Evolutionary conservation across 92 coral and sea anemone genomes (phyloP).

Genomic region (Zoanthus sansibaricus): DNA sequence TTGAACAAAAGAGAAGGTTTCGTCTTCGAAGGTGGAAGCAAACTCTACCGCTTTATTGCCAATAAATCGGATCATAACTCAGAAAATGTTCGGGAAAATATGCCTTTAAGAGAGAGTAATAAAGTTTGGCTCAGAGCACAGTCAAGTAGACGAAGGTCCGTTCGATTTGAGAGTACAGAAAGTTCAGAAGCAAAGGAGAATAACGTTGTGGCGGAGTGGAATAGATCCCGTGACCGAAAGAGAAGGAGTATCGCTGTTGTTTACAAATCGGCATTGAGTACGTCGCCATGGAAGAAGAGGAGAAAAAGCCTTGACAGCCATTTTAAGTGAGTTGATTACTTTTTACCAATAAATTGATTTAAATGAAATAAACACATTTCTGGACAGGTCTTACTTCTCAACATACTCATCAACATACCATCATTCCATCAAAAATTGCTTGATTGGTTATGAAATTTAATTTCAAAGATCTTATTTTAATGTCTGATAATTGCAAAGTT

Average conservation of each 20-base stretch:
- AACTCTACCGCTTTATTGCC: slow-evolving; percentile 34
- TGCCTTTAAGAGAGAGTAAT: neutral
- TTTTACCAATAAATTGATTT: too few relatives aligned
- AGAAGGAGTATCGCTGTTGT: slow-evolving; percentile 24
- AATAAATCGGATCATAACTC: neutral
- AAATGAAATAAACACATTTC: too few relatives aligned
- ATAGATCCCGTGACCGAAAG: slow-evolving; percentile 31
- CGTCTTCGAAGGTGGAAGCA: slow-evolving; percentile 44
- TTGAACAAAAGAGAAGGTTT: slow-evolving; percentile 21
- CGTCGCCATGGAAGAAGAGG: slow-evolving; percentile 31
- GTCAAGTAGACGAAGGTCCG: neutral
- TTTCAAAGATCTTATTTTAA: too few relatives aligned
- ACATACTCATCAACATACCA: too few relatives aligned
- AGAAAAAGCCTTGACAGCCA: slow-evolving; percentile 36
- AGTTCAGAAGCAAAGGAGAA: slow-evolving; percentile 13
- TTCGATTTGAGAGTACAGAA: neutral
- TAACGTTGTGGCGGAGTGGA: slow-evolving; percentile 7
- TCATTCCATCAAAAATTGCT: too few relatives aligned
- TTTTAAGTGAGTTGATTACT: slow-evolving; percentile 27
- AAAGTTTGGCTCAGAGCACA: slow-evolving; percentile 33
- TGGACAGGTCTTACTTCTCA: too few relatives aligned
- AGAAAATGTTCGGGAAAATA: neutral
- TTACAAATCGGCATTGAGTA: slow-evolving; percentile 11
- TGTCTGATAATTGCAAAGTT: too few relatives aligned
- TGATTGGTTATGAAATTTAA: too few relatives aligned